Evolutionary conservation across 2,113 vertebrate genomes (phyloP).

Genomic region (Brachionichthys hirsutus): DNA sequence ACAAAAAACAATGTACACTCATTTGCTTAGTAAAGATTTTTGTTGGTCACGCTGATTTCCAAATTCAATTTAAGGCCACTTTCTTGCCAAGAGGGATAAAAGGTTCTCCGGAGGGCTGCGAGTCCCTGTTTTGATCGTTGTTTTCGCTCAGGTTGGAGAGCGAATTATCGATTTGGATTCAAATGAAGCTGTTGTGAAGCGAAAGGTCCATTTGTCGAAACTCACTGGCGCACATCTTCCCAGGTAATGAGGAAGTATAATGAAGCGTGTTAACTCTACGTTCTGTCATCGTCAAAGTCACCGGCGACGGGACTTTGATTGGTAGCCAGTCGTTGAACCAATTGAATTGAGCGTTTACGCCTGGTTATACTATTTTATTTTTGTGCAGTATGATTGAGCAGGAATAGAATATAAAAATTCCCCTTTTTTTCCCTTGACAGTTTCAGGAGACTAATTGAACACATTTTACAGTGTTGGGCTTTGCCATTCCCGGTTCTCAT

Average conservation of each 20-base stretch:
- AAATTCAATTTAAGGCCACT: slow-evolving; percentile 71
- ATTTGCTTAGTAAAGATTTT: slow-evolving; percentile 73
- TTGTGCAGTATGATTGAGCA: slow-evolving; percentile 23
- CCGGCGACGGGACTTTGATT: slow-evolving; percentile 53
- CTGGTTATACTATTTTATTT: slow-evolving; percentile 56
- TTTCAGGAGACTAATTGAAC: slow-evolving; percentile 16
- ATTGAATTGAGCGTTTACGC: slow-evolving; percentile 43
- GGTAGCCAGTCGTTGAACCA: slow-evolving; percentile 66
- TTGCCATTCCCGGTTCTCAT: slow-evolving; percentile 30
- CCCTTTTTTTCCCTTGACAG: slow-evolving; percentile 21
- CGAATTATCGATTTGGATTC: slow-evolving; percentile 68
- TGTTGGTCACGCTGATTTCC: slow-evolving; percentile 50
- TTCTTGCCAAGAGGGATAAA: slow-evolving; percentile 50
- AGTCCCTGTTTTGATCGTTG: slow-evolving; percentile 58
- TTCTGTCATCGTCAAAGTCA: slow-evolving; percentile 53
- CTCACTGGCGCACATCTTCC: slow-evolving; percentile 37
- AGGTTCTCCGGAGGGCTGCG: slow-evolving; percentile 54
- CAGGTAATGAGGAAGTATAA: slow-evolving; percentile 64
- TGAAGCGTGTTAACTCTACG: slow-evolving; percentile 55
- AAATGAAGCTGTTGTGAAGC: slow-evolving; percentile 59
- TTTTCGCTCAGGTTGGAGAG: slow-evolving; percentile 59
- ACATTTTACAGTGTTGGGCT: slow-evolving; percentile 11
- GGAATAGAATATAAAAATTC: slow-evolving; percentile 49
- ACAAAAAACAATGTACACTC: slow-evolving; percentile 49
- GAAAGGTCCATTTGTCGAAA: slow-evolving; percentile 62